Base-by-base conservation (phyloP, 2,113 vertebrate species). In the Tylochromis polylepis region DNA sequence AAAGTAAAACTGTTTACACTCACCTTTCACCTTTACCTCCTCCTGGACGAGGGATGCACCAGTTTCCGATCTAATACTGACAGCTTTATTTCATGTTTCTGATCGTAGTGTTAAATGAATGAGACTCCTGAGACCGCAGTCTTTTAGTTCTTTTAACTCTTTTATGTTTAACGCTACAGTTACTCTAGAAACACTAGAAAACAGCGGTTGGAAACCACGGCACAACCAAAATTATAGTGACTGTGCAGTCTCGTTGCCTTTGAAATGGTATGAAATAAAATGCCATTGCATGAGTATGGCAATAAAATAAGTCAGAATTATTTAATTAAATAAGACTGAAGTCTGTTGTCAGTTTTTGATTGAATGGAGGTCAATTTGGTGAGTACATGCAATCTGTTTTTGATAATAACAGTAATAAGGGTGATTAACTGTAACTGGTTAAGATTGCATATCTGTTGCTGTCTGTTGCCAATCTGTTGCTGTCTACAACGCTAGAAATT, bases 361-460 rank as follows among this genome's bases (percentile, higher is more conserved):
- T 67, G 12, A 67, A 24, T 41, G 62, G 62, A 36, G 36, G 62
- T 67, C n/a, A 22, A 41, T 22, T 8, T 67, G 2, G 36, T 0
- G 7, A 41, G 34, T 9, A 41, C 7, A 41, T 24, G 3, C 62
- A 41, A 41, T 41, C n/a, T 67, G 62, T 67, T 67, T 41, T 36
- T 67, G 12, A 67, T 67, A 22, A 67, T 38, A 67, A 67, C 4
- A 38, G 60, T 65, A 65, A 38, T 14, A 15, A 67, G 20, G 20
- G 20, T 67, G 62, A 67, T 67, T 67, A 67, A 41, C 62, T 67
- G 62, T 41, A 67, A 67, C 41, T 67, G 20, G 36, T 15, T 20
- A 14, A 67, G 41, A 41, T 15, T 38, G 34, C 20, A 41, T 41
- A 67, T 67, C 62, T 67, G 8, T 3, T 67, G 34, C 34, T n/a